phyloP scores from a whole-genome alignment of 2,888 invertebrate species.

The Scrobipalpa costella region DNA sequence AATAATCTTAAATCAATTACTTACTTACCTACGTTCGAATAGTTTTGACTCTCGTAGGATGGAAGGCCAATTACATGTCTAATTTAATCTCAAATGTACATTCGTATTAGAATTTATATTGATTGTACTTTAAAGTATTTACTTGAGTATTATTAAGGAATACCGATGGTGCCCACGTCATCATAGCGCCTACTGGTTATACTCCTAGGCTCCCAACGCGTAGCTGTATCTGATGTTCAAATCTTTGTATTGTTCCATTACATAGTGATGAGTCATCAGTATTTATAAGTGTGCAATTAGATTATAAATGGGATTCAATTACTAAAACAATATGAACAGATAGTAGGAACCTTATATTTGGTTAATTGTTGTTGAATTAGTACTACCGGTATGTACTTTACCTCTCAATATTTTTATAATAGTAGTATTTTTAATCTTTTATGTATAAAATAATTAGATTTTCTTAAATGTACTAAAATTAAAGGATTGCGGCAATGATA shows the following conservation, averaged over 20 bases:
- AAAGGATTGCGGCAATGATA: no score
- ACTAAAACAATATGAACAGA: not conserved
- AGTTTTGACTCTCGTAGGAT: not conserved
- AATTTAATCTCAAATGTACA: not conserved
- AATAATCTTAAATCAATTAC: not conserved
- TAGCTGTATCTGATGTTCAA: conserved; percentile 25
- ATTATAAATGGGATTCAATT: not conserved
- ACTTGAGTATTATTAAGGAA: conserved; percentile 9
- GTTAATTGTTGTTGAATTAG: no score
- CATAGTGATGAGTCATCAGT: conserved; percentile 24
- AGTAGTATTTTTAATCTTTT: no score
- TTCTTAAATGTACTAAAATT: no score
- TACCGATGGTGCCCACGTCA: conserved; percentile 25
- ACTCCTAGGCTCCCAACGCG: conserved; percentile 13
- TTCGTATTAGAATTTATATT: not conserved
- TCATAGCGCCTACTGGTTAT: conserved; percentile 22
- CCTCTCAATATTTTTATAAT: no score
- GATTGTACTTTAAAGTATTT: not conserved
- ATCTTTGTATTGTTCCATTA: conserved; percentile 27
- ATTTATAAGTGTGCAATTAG: conserved; percentile 1
- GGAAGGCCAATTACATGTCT: not conserved
- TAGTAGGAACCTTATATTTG: no score
- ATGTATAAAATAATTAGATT: no score
- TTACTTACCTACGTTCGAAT: not conserved
- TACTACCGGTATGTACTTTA: no score